Conservation (phyloP, 2,113 vertebrate species). For the Aspiorhynchus laticeps region DNA sequence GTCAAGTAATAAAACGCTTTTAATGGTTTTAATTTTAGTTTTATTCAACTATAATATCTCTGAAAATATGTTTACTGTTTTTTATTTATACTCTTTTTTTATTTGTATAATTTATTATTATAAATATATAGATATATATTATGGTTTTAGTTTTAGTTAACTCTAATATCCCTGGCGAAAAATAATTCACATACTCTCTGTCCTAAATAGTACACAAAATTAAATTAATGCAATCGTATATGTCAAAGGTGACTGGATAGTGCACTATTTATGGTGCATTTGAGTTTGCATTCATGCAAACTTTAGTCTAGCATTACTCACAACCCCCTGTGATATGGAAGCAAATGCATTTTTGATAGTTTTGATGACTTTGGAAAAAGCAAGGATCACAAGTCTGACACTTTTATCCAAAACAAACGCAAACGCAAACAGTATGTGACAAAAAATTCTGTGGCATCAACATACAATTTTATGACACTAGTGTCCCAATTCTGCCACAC, state of each 20-base stretch:
- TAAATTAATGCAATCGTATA: not conserved
- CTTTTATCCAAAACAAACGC: not conserved
- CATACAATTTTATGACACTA: conserved; percentile 1
- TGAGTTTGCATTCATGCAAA: not conserved
- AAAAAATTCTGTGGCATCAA: not conserved
- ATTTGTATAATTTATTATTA: too few relatives aligned
- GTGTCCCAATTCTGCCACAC: not conserved
- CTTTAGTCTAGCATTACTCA: not conserved
- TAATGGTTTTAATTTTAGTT: too few relatives aligned
- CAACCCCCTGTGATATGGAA: not conserved
- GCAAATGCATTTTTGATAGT: not conserved
- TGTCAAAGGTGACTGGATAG: not conserved
- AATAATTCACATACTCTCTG: too few relatives aligned
- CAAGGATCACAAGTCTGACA: not conserved
- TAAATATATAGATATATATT: too few relatives aligned
- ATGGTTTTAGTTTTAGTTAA: too few relatives aligned
- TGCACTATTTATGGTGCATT: too few relatives aligned
- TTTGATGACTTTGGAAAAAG: not conserved
- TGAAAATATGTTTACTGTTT: too few relatives aligned
- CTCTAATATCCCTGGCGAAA: too few relatives aligned
- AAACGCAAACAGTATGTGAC: not conserved
- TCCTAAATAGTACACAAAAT: not conserved
- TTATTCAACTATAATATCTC: too few relatives aligned
- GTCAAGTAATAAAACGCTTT: too few relatives aligned
- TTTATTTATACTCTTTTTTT: too few relatives aligned